These are phyloP conservation scores for Dorcus hopei DNA, from an alignment of 2,888 invertebrate genomes.

Conservation along the genomic window DNA sequence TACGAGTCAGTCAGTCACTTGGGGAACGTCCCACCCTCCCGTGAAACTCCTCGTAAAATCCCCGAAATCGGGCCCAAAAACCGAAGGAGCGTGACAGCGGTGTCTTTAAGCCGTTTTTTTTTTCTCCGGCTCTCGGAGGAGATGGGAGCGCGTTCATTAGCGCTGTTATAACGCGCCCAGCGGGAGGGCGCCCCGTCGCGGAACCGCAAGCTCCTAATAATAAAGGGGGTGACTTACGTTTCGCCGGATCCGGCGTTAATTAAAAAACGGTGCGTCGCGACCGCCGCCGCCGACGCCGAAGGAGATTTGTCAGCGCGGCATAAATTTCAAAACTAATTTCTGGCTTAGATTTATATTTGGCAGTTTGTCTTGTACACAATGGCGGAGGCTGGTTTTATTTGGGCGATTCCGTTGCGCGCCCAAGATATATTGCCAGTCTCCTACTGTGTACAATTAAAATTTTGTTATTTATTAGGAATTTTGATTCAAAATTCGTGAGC, in stretches of 20 bases:
- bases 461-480: conserved; percentile 33
- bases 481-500: conserved; percentile 19
- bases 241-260: conserved; percentile 9
- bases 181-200: conserved; percentile 25
- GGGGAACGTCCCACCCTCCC: conserved; percentile 19
- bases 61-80: conserved; percentile 11
- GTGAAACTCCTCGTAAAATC: conserved; percentile 6
- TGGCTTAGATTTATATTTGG: conserved; percentile 30
- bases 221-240: conserved; percentile 8
- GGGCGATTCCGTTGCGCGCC: conserved; percentile 15
- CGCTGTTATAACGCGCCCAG: conserved; percentile 33
- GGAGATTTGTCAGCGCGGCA: conserved; percentile 30
- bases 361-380: conserved; percentile 31
- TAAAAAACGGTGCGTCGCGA: conserved; percentile 3
- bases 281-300: neutral
- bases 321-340: conserved; percentile 32
- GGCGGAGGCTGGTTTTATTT: conserved; percentile 20
- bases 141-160: conserved; percentile 37
- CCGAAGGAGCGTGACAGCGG: conserved; percentile 5
- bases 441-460: conserved; percentile 34
- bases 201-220: conserved; percentile 5
- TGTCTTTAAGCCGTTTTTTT: conserved; percentile 9
- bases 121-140: neutral
- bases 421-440: conserved; percentile 31
- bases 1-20: conserved; percentile 29